Evolutionary conservation across 2,797 vertebrate genomes (phyloP), one percentile per base, ranked within the genome.

Genomic region (Melanotaenia pygmaea): DNA sequence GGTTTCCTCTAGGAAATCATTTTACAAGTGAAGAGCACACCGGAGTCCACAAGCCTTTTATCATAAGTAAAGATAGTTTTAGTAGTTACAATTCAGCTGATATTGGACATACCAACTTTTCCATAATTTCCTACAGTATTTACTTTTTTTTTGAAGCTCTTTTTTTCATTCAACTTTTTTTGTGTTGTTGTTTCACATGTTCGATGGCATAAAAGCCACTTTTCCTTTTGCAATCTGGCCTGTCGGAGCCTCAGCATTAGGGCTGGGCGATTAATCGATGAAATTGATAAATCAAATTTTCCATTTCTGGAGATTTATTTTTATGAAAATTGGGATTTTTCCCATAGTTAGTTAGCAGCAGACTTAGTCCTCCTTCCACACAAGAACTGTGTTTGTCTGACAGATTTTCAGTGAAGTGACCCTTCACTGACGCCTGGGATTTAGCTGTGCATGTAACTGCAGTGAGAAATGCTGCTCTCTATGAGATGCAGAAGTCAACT

Each of bases 1-100:
- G 70, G 74, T 68, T 85, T 83, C 74, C 71, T 59, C 8, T 0
- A 77, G 83, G 86, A 81, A 76, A 81, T 69, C 4, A 68, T 79
- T 74, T 77, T 58, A 54, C 30, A 40, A 26, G 30, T 8, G n/a
- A 13, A 69, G 50, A 57, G 67, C 50, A 4, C 59, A 57, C 38
- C 1, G 26, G 64, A 35, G 81, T 66, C 26, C 28, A 67, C 34
- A 1, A 38, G 50, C 71, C 5, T 53, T 54, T 64, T 26, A 61
- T 68, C 74, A 61, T 61, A 53, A 71, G 43, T 2, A 24, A 38
- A 54, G 59, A n/a, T 11, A 40, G 32, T 32, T 37, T 65, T 53
- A 56, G 38, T 35, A 56, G 40, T 50, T 72, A 56, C 59, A 64
- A 24, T 24, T 12, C 54, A 40, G 37, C 10, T 26, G 22, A 50